These are phyloP conservation scores for Gambusia yucatana DNA, from an alignment of 2,797 vertebrate species.

Conservation along the genomic window DNA sequence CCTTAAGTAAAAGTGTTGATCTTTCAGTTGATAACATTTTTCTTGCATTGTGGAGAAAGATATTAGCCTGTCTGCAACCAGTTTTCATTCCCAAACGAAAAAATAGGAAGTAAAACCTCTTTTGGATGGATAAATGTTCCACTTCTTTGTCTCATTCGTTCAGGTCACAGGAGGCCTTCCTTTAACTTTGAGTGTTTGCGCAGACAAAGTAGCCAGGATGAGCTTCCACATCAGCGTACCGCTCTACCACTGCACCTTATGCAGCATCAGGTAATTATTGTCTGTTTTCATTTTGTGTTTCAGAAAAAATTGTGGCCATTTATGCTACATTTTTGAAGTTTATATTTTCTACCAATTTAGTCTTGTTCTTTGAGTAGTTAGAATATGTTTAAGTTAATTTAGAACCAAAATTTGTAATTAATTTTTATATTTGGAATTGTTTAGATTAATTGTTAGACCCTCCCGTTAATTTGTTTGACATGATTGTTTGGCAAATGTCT, in stretches of 20 bases:
- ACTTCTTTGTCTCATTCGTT: constrained; percentile 34
- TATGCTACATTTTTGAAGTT: no score
- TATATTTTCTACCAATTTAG: no score
- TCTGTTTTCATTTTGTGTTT: constrained; percentile 7
- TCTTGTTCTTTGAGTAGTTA: no score
- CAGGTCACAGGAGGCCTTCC: constrained; percentile 90
- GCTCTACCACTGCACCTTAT: constrained; percentile 96
- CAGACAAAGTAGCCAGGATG: constrained; percentile 94
- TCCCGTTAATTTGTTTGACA: no score
- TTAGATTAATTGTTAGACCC: no score
- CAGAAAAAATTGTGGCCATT: no score
- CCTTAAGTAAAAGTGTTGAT: background rate
- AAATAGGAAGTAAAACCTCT: background rate
- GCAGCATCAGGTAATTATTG: constrained; percentile 93
- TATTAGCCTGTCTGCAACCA: background rate
- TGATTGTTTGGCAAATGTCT: no score
- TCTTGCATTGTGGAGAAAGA: background rate
- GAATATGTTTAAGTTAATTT: no score
- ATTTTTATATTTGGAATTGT: no score
- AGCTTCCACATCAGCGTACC: constrained; percentile 91
- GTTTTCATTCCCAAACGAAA: background rate
- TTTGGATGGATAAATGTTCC: no score
- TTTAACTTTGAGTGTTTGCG: constrained; percentile 99
- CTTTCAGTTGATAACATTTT: background rate
- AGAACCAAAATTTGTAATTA: no score